Evolutionary conservation across 2,797 vertebrate species (phyloP).

Genomic region (Pangasius mekongensis): DNA sequence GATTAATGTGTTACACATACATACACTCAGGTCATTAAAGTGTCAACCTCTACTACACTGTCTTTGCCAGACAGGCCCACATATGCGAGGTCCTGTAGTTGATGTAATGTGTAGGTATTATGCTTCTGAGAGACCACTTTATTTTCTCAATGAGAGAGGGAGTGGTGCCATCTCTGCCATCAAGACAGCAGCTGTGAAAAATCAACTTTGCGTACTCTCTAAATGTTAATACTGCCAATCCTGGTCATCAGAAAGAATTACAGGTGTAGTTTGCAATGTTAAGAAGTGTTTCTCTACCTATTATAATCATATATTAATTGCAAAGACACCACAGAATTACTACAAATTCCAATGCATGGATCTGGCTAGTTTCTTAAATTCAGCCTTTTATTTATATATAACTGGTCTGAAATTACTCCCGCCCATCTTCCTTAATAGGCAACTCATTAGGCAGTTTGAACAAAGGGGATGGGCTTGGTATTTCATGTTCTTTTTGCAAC

Average conservation of each 20-base stretch:
- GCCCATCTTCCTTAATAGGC: not conserved
- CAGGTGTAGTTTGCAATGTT: not conserved
- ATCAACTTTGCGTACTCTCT: not conserved
- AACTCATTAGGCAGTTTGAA: not conserved
- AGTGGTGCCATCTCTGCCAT: not conserved
- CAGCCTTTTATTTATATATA: not conserved
- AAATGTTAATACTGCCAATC: not conserved
- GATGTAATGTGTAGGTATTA: constrained; percentile 21
- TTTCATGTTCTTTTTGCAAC: not conserved
- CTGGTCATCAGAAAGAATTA: not conserved
- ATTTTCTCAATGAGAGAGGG: not conserved
- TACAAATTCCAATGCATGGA: no score
- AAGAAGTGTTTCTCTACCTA: not conserved
- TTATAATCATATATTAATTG: not conserved
- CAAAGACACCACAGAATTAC: not conserved
- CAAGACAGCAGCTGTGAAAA: not conserved
- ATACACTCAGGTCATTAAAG: constrained; percentile 35
- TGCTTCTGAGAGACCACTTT: constrained; percentile 7
- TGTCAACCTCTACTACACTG: constrained; percentile 2
- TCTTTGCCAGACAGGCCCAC: constrained; percentile 17
- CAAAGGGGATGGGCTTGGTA: not conserved
- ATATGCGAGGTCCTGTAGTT: constrained; percentile 23
- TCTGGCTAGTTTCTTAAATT: not conserved
- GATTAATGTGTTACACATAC: constrained; percentile 20
- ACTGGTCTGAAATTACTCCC: not conserved